phyloP scores from a whole-genome alignment of 2,797 vertebrate genomes.

The Periophthalmus magnuspinnatus region DNA sequence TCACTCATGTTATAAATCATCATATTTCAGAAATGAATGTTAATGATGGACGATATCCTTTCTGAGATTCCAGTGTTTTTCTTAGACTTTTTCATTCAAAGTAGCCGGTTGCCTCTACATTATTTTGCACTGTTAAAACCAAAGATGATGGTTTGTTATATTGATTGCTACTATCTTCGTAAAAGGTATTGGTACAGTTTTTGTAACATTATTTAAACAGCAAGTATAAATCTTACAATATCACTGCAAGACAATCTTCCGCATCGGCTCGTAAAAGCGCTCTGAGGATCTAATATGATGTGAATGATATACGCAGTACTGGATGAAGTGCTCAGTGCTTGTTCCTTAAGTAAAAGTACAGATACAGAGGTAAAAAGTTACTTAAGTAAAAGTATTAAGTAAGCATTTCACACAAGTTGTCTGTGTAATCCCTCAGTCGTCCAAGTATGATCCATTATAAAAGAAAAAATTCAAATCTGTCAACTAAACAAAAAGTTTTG shows the following conservation, averaged over 20 bases:
- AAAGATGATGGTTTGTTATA: not conserved
- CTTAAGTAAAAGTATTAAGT: too few relatives aligned
- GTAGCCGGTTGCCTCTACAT: not conserved
- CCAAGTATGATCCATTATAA: too few relatives aligned
- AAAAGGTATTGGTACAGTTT: not conserved
- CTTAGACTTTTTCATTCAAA: not conserved
- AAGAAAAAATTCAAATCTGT: too few relatives aligned
- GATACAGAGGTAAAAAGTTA: too few relatives aligned
- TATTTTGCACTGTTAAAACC: not conserved
- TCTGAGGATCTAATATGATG: not conserved
- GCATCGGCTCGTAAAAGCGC: not conserved
- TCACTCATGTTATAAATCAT: constrained; percentile 7
- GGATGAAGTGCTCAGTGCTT: too few relatives aligned
- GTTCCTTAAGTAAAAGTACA: too few relatives aligned
- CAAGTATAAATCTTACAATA: not conserved
- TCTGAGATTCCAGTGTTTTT: not conserved
- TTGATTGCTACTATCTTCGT: not conserved
- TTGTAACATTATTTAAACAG: not conserved
- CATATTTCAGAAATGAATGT: constrained; percentile 5
- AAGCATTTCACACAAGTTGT: too few relatives aligned
- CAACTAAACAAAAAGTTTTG: too few relatives aligned
- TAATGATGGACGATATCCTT: not conserved
- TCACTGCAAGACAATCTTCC: not conserved
- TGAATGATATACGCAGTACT: not conserved
- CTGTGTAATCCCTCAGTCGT: too few relatives aligned